Conservation (phyloP, 2,888 invertebrate genomes). For the Glaucopsyche alexis region DNA sequence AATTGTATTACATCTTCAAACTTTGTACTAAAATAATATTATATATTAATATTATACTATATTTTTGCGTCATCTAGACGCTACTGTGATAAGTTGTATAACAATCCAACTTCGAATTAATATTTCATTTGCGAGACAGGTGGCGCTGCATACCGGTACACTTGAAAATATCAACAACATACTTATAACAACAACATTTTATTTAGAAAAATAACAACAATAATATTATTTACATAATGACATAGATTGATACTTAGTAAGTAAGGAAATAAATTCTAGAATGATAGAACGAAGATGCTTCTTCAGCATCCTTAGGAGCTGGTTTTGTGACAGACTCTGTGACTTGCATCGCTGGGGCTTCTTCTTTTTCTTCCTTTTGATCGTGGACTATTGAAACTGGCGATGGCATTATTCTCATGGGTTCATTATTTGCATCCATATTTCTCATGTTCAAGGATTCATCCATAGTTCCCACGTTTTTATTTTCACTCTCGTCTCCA, state of each 20-base stretch:
- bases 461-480: neutral
- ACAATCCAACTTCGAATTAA: neutral
- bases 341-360: slow-evolving; percentile 21
- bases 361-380: slow-evolving; percentile 39
- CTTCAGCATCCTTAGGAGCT: slow-evolving; percentile 57
- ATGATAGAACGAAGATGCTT: slow-evolving; percentile 67
- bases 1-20: too few relatives aligned
- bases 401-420: neutral
- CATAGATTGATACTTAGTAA: slow-evolving; percentile 41
- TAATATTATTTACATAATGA: slow-evolving; percentile 2
- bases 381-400: neutral
- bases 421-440: neutral
- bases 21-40: too few relatives aligned
- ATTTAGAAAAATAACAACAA: neutral
- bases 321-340: slow-evolving; percentile 34
- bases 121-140: neutral
- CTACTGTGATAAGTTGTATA: neutral
- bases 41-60: neutral
- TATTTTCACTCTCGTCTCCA: slow-evolving; percentile 25
- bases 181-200: neutral
- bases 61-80: neutral
- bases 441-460: neutral
- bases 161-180: neutral
- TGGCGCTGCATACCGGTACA: neutral
- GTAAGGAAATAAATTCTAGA: slow-evolving; percentile 63